Evolutionary conservation across 2,113 vertebrate species (phyloP).

Genomic region (Cyanocitta stelleri): DNA sequence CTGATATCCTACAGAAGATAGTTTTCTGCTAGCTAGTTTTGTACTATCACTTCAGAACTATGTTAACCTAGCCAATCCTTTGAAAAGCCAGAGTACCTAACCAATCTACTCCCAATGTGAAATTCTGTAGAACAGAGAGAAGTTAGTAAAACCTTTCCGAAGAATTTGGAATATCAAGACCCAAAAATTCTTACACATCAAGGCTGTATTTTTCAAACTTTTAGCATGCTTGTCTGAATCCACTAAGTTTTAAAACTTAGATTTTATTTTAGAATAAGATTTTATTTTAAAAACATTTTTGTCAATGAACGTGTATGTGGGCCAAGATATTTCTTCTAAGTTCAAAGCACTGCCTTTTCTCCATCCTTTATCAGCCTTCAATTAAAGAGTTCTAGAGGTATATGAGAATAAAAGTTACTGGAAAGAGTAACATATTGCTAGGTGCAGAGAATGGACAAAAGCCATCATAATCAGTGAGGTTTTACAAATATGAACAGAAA

Average conservation of each 20-base stretch:
- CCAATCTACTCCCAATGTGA: neutral
- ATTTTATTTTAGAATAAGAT: neutral
- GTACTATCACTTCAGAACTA: neutral
- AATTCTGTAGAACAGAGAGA: neutral
- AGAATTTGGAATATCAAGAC: neutral
- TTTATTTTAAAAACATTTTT: neutral
- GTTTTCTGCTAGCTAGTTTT: neutral
- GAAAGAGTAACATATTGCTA: neutral
- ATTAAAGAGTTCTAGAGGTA: neutral
- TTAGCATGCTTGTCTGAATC: neutral
- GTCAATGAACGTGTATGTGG: rapidly evolving
- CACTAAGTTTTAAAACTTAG: neutral
- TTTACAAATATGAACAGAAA: neutral
- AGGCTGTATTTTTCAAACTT: neutral
- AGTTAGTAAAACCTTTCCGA: neutral
- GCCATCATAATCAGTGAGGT: neutral
- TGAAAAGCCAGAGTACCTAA: neutral
- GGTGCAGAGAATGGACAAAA: neutral
- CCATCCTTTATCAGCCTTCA: neutral
- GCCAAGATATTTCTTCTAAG: neutral
- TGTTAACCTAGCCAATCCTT: neutral
- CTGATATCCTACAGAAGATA: neutral
- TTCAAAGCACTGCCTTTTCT: neutral
- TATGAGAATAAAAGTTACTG: neutral
- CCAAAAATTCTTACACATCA: neutral